Percentiles rank a stretch among this genome's conserved stretches.
Conservation (phyloP, 2,888 invertebrate species). For the Cantharis nigra region DNA sequence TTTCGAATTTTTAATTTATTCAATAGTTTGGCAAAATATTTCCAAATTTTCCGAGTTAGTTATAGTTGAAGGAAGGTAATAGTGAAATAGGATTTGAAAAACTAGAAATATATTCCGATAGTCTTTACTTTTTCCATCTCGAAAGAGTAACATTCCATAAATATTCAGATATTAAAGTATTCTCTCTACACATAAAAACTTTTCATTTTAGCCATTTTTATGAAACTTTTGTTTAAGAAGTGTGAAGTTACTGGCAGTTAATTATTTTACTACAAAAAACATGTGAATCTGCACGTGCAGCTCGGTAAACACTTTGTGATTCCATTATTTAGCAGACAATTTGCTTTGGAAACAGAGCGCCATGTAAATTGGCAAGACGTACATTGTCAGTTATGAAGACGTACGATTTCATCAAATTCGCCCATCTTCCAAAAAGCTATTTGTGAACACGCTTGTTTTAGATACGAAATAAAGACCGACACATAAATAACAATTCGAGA, state of each 20-base stretch:
- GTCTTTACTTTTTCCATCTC: background rate
- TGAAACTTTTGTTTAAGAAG: background rate
- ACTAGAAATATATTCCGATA: background rate
- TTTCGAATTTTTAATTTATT: background rate
- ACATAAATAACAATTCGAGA: slow-evolving; percentile 17
- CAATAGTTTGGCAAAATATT: background rate
- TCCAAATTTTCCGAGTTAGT: background rate
- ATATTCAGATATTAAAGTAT: background rate
- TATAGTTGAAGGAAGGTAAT: background rate
- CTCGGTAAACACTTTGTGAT: background rate
- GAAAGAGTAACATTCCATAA: background rate
- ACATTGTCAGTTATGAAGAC: slow-evolving; percentile 17
- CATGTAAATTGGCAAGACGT: slow-evolving; percentile 9
- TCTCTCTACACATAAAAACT: background rate
- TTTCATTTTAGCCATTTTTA: background rate
- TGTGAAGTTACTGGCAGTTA: background rate
- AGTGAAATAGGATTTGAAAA: background rate
- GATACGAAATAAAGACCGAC: slow-evolving; percentile 7
- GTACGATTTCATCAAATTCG: slow-evolving; percentile 13
- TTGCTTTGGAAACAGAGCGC: slow-evolving; percentile 1
- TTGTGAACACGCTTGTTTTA: slow-evolving; percentile 12
- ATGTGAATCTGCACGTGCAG: slow-evolving; percentile 3
- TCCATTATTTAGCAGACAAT: slow-evolving; percentile 1
- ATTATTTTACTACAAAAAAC: background rate
- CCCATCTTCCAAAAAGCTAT: slow-evolving; percentile 6